Conservation (phyloP, 2,113 vertebrate genomes). For the Proteles cristata region DNA sequence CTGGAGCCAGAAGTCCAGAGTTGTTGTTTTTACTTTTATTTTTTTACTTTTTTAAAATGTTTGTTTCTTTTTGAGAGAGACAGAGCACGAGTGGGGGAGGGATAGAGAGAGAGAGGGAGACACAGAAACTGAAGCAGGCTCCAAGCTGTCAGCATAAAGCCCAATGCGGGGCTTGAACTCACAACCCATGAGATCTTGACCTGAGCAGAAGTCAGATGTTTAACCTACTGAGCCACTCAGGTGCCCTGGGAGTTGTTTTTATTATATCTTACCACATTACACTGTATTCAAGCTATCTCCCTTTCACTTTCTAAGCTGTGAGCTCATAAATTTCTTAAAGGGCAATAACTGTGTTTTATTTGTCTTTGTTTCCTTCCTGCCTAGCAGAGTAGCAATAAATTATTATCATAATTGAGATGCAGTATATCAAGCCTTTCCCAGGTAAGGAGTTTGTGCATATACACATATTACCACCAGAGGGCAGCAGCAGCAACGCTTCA, state of each 20-base stretch:
- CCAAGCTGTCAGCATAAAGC: no score
- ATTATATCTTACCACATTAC: background rate
- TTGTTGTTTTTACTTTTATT: background rate
- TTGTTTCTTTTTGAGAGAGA: no score
- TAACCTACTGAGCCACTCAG: no score
- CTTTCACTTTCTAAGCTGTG: background rate
- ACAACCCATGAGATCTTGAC: no score
- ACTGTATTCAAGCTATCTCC: background rate
- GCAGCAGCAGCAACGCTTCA: background rate
- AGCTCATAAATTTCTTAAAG: background rate
- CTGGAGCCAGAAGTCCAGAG: background rate
- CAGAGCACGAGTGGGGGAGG: no score
- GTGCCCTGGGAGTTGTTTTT: background rate
- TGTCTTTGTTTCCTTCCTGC: background rate
- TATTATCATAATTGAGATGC: background rate
- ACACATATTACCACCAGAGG: conserved; percentile 54
- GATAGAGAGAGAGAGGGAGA: no score
- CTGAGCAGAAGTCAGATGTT: no score
- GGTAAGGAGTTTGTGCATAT: background rate
- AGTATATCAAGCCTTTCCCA: background rate
- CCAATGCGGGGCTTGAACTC: no score
- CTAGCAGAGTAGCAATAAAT: background rate
- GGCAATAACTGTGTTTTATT: background rate
- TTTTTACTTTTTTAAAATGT: no score
- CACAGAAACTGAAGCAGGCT: no score